Conservation (phyloP, 2,888 invertebrate genomes). For the Lasioglossum morio region DNA sequence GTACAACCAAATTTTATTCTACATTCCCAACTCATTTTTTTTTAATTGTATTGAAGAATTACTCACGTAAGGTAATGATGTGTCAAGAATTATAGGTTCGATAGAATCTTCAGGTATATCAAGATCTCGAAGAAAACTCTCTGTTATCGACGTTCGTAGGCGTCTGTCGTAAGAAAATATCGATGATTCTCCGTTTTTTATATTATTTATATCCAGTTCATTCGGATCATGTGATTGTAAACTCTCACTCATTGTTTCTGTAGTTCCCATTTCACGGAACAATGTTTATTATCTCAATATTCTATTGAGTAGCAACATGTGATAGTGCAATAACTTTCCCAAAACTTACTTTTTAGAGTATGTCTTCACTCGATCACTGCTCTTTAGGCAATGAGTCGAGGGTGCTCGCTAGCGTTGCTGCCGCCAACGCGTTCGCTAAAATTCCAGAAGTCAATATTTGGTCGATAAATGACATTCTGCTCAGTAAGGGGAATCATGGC, state of each 20-base stretch:
- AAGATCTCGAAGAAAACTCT: conserved; percentile 85
- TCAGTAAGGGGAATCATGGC: not conserved
- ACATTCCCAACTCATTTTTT: not conserved
- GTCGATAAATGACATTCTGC: conserved; percentile 49
- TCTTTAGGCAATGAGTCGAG: conserved; percentile 44
- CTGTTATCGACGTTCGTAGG: conserved; percentile 86
- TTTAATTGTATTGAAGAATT: conserved; percentile 43
- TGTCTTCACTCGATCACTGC: conserved; percentile 22
- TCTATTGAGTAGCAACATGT: not conserved
- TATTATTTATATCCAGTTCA: not conserved
- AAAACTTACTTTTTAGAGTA: conserved; percentile 26
- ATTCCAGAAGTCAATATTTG: conserved; percentile 51
- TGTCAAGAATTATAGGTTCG: conserved; percentile 87
- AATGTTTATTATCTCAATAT: not conserved
- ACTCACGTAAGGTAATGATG: conserved; percentile 87
- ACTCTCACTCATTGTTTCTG: not conserved
- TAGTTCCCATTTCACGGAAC: conserved; percentile 26
- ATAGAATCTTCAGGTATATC: conserved; percentile 69
- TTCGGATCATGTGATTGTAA: not conserved
- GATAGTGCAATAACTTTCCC: conserved; percentile 21
- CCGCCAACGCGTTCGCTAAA: conserved; percentile 30
- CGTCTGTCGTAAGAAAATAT: conserved; percentile 20
- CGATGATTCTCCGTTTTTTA: conserved; percentile 7
- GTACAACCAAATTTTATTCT: not conserved
- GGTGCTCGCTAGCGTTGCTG: conserved; percentile 39